phyloP scores from a whole-genome alignment of 2,888 invertebrate species.

The Polyommatus iphigenia region DNA sequence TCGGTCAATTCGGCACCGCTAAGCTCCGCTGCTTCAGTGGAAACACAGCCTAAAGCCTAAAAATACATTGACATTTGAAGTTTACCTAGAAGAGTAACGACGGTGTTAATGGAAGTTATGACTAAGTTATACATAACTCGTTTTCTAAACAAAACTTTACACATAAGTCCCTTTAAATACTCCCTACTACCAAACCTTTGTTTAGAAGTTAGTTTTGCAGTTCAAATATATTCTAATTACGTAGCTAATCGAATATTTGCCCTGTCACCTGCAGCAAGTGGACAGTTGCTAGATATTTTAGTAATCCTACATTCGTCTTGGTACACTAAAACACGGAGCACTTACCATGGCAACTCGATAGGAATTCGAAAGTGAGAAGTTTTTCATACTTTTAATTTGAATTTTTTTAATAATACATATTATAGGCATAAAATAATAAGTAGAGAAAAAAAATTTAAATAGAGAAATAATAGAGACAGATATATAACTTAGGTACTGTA shows the following conservation, averaged over 20 bases:
- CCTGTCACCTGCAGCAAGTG: slow-evolving; percentile 30
- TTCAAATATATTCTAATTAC: slow-evolving; percentile 7
- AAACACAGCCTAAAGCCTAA: too few relatives aligned
- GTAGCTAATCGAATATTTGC: slow-evolving; percentile 2
- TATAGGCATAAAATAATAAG: background rate
- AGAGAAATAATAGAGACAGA: background rate
- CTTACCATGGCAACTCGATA: slow-evolving; percentile 34
- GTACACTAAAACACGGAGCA: slow-evolving; percentile 45
- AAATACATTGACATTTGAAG: too few relatives aligned
- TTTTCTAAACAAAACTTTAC: too few relatives aligned
- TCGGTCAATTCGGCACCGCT: too few relatives aligned
- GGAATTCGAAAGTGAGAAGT: slow-evolving; percentile 16
- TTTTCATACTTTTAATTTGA: background rate
- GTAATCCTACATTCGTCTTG: slow-evolving; percentile 51
- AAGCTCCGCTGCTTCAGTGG: too few relatives aligned
- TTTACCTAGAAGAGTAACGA: too few relatives aligned
- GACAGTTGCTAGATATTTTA: slow-evolving; percentile 50
- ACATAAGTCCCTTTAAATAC: too few relatives aligned
- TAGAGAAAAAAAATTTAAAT: background rate
- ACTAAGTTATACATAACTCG: too few relatives aligned
- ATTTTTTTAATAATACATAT: background rate
- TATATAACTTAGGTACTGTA: background rate
- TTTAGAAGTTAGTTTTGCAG: background rate
- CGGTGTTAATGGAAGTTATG: too few relatives aligned
- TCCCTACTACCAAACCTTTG: background rate